A percentile compares a stretch with the other conserved stretches of the same genome.
phyloP scores from a whole-genome alignment of 1,140 invertebrate genomes.

The Hylaeus anthracinus region DNA sequence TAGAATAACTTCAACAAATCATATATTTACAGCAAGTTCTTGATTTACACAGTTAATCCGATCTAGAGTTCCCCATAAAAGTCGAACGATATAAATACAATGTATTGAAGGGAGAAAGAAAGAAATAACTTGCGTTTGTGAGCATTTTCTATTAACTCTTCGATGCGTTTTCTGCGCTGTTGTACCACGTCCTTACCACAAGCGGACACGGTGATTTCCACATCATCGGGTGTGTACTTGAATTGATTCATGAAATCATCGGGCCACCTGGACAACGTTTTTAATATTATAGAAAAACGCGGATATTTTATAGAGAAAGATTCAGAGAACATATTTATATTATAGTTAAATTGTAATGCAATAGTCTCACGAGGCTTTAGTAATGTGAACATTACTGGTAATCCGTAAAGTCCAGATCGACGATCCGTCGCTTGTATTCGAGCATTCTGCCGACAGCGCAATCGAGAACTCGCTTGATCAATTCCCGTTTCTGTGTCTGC shows the following conservation, averaged over 20 bases:
- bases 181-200: constrained; percentile 37
- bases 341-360: too few relatives aligned
- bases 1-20: neutral
- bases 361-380: too few relatives aligned
- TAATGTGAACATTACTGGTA: constrained; percentile 59
- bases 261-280: constrained; percentile 79
- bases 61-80: too few relatives aligned
- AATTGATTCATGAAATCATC: constrained; percentile 82
- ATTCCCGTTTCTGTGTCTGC: constrained; percentile 83
- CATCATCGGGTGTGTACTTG: constrained; percentile 79
- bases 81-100: neutral
- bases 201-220: constrained; percentile 21
- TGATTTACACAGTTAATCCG: too few relatives aligned
- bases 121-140: constrained; percentile 26
- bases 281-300: neutral
- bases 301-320: too few relatives aligned
- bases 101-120: too few relatives aligned
- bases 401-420: constrained; percentile 61
- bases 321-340: too few relatives aligned
- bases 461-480: constrained; percentile 83
- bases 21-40: too few relatives aligned
- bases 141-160: constrained; percentile 41
- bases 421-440: constrained; percentile 71
- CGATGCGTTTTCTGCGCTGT: constrained; percentile 51
- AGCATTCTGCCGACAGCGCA: constrained; percentile 74